Base-by-base conservation (phyloP, 1,140 invertebrate species). In the Drosophila bocqueti region DNA sequence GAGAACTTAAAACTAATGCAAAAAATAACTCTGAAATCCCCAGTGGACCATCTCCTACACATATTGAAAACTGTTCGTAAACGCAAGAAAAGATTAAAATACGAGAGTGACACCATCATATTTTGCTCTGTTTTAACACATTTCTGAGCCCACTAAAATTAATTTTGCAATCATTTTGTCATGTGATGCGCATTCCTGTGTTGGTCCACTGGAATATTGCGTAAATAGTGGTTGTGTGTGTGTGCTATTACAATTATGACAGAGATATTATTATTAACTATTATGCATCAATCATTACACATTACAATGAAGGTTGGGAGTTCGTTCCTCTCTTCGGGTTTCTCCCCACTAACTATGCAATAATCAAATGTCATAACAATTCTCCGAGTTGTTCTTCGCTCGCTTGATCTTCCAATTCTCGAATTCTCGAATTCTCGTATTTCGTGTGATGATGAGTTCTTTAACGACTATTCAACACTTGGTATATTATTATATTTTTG, bases 401-500 rank as follows among this genome's bases (percentile, higher is more conserved):
- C 69, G 49, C 42, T 50, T 45, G 50, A 59, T 54, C 42, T 50
- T 49, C 36, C 9, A 15, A n/a, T 72, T 57, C 24, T 36, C 29
- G 46, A 15, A n/a, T 72, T 57, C 24, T 36, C 29, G 46, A 7
- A 24, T 24, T 24, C 24, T 24, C 24, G 24, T 3, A 2, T 8
- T 36, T 18, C 6, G 26, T 52, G 76, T 85, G 64, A 55, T 65
- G 61, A 58, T 68, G 61, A 50, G 64, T 64, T 55, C 36, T 40
- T 73, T 72, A 90, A 85, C 79, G 90, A 90, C 85, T 90, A 90
- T 85, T 90, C 83, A 90, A 90, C 85, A 90, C 79, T 90, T 85
- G 63, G 75, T 90, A 91, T 81, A 24, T 24, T 29, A 83, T 66
- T 52, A 85, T 83, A 83, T 66, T 52, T 71, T 52, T 45, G 45